Base-by-base conservation (phyloP, 1,140 invertebrate genomes). In the Lasaia peninsularis region DNA sequence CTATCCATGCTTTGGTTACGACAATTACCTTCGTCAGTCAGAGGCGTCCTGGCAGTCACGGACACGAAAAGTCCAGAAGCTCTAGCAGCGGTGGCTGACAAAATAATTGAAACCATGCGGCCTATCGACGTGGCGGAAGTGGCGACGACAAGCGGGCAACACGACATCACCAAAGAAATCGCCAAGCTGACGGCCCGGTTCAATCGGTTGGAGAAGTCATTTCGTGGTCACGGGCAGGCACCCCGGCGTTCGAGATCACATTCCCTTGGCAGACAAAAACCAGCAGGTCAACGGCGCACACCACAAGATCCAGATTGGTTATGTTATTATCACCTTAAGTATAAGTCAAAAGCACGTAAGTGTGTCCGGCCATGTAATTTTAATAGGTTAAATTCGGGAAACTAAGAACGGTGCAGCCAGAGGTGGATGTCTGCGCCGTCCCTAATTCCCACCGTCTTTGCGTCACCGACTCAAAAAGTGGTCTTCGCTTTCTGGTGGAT, bases 401-500 rank as follows among this genome's bases (percentile, higher is more conserved):
- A 52, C 50, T 31, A 32, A 52, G 24, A 12, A 14, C 24, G 21
- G 12, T 24, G 5, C 16, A 52, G 21, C 11, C 21, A 52, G 4
- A 31, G 24, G 2, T 28, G 24, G 51, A 32, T 32, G 31, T n/a
- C n/a, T n/a, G n/a, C 12, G 51, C 33, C 24, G 28, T n/a, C 51
- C 51, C 28, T 52, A 32, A 8, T 52, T 32, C 37, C 53, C 32
- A 33, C 8, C 8, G 35, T 0, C 37, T 55, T 31, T 69, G 73
- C 31, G 55, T 80, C 6, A 65, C 8, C 0, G 71, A 78, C 20
- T 14, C 7, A 12, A 56, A 49, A 5, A 63, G 53, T 49, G 53
- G 58, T n/a, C 33, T 58, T 9, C 49, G 32, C 9, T 70, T 67
- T 61, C 59, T 77, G 11, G 44, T 77, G 3, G 75, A 80, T 2